phyloP scores from a whole-genome alignment of 2,797 vertebrate species.

The Anolis apletophallus region DNA sequence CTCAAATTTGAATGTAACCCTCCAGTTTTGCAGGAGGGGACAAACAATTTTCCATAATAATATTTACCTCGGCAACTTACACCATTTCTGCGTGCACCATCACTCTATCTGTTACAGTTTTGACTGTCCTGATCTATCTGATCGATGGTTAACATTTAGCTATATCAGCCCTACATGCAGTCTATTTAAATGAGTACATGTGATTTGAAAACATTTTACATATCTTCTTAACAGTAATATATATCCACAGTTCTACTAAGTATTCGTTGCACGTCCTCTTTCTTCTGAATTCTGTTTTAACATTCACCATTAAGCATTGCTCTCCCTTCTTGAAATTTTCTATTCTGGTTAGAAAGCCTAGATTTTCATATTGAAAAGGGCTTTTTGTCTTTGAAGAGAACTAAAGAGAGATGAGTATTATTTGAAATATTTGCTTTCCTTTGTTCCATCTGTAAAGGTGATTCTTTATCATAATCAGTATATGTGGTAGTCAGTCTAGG shows the following conservation, averaged over 20 bases:
- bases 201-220: background rate
- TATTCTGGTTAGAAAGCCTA: constrained; percentile 34
- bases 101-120: background rate
- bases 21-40: background rate
- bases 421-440: constrained; percentile 54
- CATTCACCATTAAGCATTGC: constrained; percentile 51
- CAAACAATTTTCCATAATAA: background rate
- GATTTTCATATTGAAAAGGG: constrained; percentile 46
- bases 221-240: constrained; percentile 53
- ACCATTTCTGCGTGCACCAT: background rate
- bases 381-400: constrained; percentile 50
- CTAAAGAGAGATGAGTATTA: constrained; percentile 50
- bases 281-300: constrained; percentile 75
- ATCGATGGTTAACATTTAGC: background rate
- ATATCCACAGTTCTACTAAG: constrained; percentile 35
- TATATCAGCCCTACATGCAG: background rate
- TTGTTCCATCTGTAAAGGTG: constrained; percentile 47
- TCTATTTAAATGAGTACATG: background rate
- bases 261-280: constrained; percentile 44
- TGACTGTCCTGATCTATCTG: background rate
- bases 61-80: background rate
- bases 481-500: constrained; percentile 13
- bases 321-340: constrained; percentile 48
- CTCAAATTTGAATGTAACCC: background rate
- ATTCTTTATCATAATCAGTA: constrained; percentile 40